Evolutionary conservation across 2,113 vertebrate species (phyloP).

Genomic region (Crotalus tigris): DNA sequence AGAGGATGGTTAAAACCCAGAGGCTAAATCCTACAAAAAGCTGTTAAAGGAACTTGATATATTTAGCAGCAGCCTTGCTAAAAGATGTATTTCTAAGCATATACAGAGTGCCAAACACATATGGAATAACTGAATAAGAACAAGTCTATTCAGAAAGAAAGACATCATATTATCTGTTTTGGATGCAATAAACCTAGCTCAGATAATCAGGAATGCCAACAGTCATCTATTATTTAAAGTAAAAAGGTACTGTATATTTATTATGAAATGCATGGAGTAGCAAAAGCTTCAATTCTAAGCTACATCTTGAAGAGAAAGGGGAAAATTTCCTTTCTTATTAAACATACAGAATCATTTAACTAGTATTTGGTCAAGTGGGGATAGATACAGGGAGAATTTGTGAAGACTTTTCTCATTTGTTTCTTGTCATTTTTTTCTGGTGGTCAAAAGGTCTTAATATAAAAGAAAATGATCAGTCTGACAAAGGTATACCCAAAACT

Average conservation of each 20-base stretch:
- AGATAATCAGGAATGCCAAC: not conserved
- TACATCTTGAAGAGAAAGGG: not conserved
- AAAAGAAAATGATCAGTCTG: not conserved
- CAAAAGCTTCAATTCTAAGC: not conserved
- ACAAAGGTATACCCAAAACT: not conserved
- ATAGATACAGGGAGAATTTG: not conserved
- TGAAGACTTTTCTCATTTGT: not conserved
- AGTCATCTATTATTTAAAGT: not conserved
- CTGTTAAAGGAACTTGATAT: not conserved
- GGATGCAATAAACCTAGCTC: not conserved
- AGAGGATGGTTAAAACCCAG: not conserved
- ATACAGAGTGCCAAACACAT: not conserved
- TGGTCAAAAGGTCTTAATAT: not conserved
- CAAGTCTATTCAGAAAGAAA: not conserved
- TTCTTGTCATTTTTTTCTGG: not conserved
- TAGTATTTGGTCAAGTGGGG: not conserved
- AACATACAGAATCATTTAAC: not conserved
- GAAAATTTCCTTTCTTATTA: not conserved
- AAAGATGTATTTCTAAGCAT: not conserved
- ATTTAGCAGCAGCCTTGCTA: not conserved
- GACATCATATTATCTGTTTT: not conserved
- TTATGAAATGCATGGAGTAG: not conserved
- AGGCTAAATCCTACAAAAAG: not conserved
- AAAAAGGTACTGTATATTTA: not conserved
- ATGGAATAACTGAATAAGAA: not conserved